Evolutionary conservation across 2,888 invertebrate species (phyloP), one percentile per base, ranked within the genome.

Genomic region (Pyrrhia umbra): DNA sequence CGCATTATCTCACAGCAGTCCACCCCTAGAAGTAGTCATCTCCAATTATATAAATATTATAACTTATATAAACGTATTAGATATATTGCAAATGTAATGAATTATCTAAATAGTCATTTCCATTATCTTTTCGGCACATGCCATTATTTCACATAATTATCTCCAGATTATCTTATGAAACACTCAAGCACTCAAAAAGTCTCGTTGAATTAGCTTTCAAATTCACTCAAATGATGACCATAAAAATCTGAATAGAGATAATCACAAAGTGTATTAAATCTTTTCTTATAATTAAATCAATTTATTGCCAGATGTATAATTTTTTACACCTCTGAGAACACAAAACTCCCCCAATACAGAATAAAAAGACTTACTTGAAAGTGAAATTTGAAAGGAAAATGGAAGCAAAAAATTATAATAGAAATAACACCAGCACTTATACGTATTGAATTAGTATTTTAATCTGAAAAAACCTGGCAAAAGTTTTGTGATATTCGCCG

Each of bases 401-500:
- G 16, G 9, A 4, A 30, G 23, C 8, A 47, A 39, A 60, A 47
- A 8, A 39, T 68, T 27, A 21, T 39, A 30, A 55, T 27, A 50
- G 2, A 30, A 49, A 50, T 20, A 1, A 15, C 6, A 56, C 23
- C 15, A 37, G 25, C 39, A 61, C 34, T 47, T 52, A 37, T 42
- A 68, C 23, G 37, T 43, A 23, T 58, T 60, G 42, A 52, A 64
- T 61, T 57, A 61, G 13, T 45, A 61, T 69, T 39, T 56, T 47
- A 61, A 61, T 37, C 51, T 46, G 30, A 43, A 60, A 43, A 60
- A 60, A 40, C 52, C 61, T 25, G 45, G 23, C 69, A 72, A 77
- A 82, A 81, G 64, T 81, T 82, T 77, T 58, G 45, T 77, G 76
- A 79, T 83, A 79, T 80, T 58, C 68, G 52, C 74, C 63, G 60